These are phyloP conservation scores for Tor tambroides DNA, from an alignment of 2,113 vertebrate species.

Conservation along the genomic window DNA sequence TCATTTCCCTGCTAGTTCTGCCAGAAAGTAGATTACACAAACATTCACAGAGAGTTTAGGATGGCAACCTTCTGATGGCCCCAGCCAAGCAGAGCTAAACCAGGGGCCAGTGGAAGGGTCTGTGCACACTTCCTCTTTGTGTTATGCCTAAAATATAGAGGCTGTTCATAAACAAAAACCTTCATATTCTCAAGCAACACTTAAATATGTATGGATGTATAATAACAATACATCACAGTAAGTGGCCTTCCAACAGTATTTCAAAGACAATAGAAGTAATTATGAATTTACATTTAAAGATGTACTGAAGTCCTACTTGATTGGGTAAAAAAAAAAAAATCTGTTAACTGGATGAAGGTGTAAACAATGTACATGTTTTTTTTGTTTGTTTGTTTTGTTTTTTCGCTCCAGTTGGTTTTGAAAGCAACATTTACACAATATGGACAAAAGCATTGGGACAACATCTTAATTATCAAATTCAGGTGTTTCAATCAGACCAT, in stretches of 20 bases:
- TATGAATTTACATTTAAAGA: background rate
- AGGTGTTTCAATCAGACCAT: no score
- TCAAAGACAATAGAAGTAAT: background rate
- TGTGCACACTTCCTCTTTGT: slow-evolving; percentile 21
- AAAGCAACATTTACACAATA: no score
- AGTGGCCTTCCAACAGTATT: background rate
- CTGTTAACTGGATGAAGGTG: no score
- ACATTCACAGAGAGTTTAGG: slow-evolving; percentile 34
- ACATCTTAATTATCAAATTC: no score
- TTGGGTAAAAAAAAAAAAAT: no score
- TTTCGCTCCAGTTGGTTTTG: no score
- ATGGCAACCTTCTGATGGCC: slow-evolving; percentile 56
- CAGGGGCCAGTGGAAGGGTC: slow-evolving; percentile 55
- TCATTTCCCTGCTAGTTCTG: background rate
- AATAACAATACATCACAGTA: background rate
- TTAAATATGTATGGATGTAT: background rate
- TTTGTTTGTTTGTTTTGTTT: no score
- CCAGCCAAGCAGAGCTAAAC: slow-evolving; percentile 50
- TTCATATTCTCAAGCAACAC: background rate
- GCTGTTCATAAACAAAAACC: background rate
- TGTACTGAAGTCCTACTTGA: background rate
- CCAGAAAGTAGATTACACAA: slow-evolving; percentile 17
- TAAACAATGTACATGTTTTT: no score
- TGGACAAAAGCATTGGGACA: no score
- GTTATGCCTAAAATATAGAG: background rate